Evolutionary conservation across 2,888 invertebrate genomes (phyloP).

Genomic region (Andrena flavipes): DNA sequence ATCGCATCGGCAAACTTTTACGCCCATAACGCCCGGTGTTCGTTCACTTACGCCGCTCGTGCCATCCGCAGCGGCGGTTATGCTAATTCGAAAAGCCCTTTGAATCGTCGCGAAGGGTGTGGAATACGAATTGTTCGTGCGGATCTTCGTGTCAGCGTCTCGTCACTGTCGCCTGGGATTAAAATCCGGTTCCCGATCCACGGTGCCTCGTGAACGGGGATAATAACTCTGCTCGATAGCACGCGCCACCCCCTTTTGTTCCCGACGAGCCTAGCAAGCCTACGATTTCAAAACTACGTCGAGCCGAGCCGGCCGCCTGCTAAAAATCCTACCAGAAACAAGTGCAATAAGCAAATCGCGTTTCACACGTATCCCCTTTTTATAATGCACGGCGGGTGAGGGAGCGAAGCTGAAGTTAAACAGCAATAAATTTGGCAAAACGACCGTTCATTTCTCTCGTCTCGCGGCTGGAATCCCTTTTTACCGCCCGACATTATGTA

Average conservation of each 20-base stretch:
- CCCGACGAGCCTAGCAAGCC: too few relatives aligned
- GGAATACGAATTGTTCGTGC: constrained; percentile 67
- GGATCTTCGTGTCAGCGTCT: constrained; percentile 78
- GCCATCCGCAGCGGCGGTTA: constrained; percentile 67
- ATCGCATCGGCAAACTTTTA: background rate
- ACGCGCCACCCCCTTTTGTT: background rate
- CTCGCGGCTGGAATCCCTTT: constrained; percentile 28
- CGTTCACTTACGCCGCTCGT: constrained; percentile 31
- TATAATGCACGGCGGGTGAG: background rate
- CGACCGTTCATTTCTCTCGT: constrained; percentile 26
- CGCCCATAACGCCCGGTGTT: constrained; percentile 17
- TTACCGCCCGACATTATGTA: constrained; percentile 26
- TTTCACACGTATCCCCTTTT: background rate
- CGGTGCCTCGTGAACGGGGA: constrained; percentile 65
- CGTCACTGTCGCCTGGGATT: constrained; percentile 79
- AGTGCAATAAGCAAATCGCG: too few relatives aligned
- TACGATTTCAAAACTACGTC: too few relatives aligned
- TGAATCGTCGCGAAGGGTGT: constrained; percentile 66
- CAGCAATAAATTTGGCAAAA: constrained; percentile 15
- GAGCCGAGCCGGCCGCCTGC: too few relatives aligned
- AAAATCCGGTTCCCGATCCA: constrained; percentile 76
- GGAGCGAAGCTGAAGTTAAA: constrained; percentile 21
- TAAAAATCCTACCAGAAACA: too few relatives aligned
- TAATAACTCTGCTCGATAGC: constrained; percentile 59
- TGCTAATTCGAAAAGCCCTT: constrained; percentile 76